Percentiles rank a stretch among this genome's conserved stretches.
Conservation (phyloP, 2,888 invertebrate genomes). For the Pristionchus japonicus region DNA sequence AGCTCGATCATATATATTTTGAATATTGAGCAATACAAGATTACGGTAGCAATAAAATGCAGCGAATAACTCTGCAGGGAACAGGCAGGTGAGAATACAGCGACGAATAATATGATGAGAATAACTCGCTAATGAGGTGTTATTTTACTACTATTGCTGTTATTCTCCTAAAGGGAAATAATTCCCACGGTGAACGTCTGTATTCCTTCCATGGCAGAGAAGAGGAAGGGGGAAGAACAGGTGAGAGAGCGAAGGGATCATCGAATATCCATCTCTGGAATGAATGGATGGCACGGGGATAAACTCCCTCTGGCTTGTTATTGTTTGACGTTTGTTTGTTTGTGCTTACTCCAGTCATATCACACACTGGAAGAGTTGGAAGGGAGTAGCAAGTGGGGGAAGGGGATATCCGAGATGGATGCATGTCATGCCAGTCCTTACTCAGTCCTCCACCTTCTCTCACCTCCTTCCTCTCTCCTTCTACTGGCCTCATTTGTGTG, state of each 20-base stretch:
- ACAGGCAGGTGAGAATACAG: not conserved
- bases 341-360: not conserved
- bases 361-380: not conserved
- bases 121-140: conserved; percentile 12
- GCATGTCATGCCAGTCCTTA: conserved; percentile 16
- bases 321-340: conserved; percentile 27
- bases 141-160: not conserved
- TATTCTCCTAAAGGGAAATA: not conserved
- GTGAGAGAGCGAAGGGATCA: conserved; percentile 19
- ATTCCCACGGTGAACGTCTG: not conserved
- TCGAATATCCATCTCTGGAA: not conserved
- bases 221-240: not conserved
- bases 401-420: not conserved
- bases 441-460: conserved; percentile 27
- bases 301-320: conserved; percentile 42
- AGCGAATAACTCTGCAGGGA: not conserved
- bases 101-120: not conserved
- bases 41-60: not conserved
- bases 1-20: not conserved
- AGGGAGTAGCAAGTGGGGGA: not conserved
- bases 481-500: conserved; percentile 42
- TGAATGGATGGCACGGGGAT: conserved; percentile 3
- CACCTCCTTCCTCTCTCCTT: not conserved
- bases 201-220: not conserved
- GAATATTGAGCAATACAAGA: not conserved